phyloP scores from a whole-genome alignment of 2,888 invertebrate genomes.

The Xanthia togata region DNA sequence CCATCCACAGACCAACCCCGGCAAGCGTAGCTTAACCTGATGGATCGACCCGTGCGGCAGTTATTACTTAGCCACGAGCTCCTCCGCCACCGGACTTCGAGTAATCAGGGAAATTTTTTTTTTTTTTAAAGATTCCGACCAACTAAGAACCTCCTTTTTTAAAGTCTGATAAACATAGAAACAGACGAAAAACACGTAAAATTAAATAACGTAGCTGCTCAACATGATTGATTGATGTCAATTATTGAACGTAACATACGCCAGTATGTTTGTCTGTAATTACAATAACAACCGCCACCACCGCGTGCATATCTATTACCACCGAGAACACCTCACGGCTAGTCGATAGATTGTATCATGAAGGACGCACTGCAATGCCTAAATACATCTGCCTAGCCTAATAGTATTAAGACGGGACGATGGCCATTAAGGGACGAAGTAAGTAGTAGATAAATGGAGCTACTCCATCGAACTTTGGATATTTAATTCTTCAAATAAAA shows the following conservation, averaged over 20 bases:
- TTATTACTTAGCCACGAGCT: no score
- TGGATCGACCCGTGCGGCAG: no score
- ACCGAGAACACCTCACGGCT: conserved; percentile 5
- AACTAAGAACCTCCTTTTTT: no score
- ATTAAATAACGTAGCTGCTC: conserved; percentile 3
- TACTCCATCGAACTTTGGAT: neutral
- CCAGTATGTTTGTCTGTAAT: conserved; percentile 45
- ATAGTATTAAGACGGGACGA: no score
- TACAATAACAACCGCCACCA: conserved; percentile 54
- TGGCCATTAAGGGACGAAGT: neutral
- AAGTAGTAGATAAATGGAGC: neutral
- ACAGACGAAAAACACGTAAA: neutral
- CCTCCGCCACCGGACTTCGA: no score
- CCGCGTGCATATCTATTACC: conserved; percentile 50
- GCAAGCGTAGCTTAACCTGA: no score
- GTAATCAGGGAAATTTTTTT: no score
- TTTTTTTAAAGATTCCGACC: no score
- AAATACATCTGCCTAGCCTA: no score
- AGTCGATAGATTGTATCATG: neutral
- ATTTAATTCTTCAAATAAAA: conserved; percentile 6
- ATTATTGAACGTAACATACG: conserved; percentile 15
- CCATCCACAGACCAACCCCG: no score
- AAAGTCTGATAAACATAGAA: neutral
- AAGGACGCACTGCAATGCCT: neutral
- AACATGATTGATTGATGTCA: conserved; percentile 3